Evolutionary conservation across 2,888 invertebrate species (phyloP), one percentile per base, ranked within the genome.

Genomic region (Megamerina dolium): DNA sequence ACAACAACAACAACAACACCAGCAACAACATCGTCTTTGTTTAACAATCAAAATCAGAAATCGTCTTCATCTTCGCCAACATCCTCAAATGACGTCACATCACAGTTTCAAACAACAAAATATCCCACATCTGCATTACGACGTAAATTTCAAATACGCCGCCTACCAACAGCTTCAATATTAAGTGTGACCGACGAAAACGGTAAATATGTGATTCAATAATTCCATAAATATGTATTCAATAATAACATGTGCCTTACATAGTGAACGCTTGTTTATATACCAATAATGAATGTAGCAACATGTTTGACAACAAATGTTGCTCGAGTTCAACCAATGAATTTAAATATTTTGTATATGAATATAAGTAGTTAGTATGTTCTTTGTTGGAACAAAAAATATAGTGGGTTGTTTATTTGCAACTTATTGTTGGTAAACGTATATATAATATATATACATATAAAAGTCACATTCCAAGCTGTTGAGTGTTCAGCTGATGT

Each of bases 111-210:
- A 6, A 16, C 58, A 35, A 38, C 38, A n/a, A 46, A 46, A 31
- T 43, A 29, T 9, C 31, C 54, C 9, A 37, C 54, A 16, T 32
- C 47, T 13, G 56, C 57, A 18, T 47, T 62, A 37, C 58, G 64
- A 13, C 58, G 62, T 3, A 64, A 66, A 43, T 66, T 60, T 42
- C 64, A 64, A 42, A 53, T 59, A 29, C 58, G 64, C 34, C 63
- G 66, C 9, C 49, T 61, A 37, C 60, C 63, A 43, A 58, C 60
- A 51, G 48, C 57, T 9, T 40, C 59, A 5, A 40, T 56, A 13
- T 18, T 49, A 9, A 52, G 32, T 10, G 31, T 33, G 4, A 43
- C 42, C 21, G 63, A 61, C 43, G 63, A 61, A 43, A 55, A 51
- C 36, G 63, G 67, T 66, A 46, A 58, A 59, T 56, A 30, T 5